Evolutionary conservation across 2,113 vertebrate species (phyloP), one percentile per base, ranked within the genome.

Genomic region (Prietella phreatophila): DNA sequence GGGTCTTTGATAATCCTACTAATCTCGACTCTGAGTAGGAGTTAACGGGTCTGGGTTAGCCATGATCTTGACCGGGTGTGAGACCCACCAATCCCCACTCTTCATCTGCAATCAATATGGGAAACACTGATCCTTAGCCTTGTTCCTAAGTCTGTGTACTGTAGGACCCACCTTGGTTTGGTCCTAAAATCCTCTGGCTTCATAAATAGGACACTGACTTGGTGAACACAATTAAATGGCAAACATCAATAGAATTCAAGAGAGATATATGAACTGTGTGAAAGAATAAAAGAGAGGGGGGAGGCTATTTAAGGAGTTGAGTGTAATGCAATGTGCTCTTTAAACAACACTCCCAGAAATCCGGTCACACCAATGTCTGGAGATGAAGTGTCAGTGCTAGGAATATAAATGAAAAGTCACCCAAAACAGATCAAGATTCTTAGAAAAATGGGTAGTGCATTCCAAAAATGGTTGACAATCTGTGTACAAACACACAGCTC

Each of bases 281-380:
- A 47, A 83, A 50, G 36, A 78, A 25, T 42, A 60, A 17, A 61
- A 42, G 42, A 15, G n/a, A 53, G 2, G 10, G 11, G 25, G 13
- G 20, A 25, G 56, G 39, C 20, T 20, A 3, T 81, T 56, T 56
- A 22, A 0, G 42, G 30, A 10, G 33, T 53, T 33, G 56, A 25
- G 47, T 67, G 83, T 69, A 81, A 58, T 33, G n/a, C n/a, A 56
- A 56, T 81, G 79, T 42, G 39, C 20, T 17, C 58, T 80, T 53
- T 80, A 10, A 79, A 69, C 60, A 55, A 65, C 75, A 53, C 76
- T 30, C 47, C 61, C 61, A 81, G 60, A 30, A 81, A 69, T 86
- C 58, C 73, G 65, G 9, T 79, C 73, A 86, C 65, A 65, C 73
- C 42, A 79, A n/a, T 65, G 39, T 33, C 20, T 19, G 15, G 22